phyloP scores from a whole-genome alignment of 2,888 invertebrate species.

The Drosophila parthenogenetica region DNA sequence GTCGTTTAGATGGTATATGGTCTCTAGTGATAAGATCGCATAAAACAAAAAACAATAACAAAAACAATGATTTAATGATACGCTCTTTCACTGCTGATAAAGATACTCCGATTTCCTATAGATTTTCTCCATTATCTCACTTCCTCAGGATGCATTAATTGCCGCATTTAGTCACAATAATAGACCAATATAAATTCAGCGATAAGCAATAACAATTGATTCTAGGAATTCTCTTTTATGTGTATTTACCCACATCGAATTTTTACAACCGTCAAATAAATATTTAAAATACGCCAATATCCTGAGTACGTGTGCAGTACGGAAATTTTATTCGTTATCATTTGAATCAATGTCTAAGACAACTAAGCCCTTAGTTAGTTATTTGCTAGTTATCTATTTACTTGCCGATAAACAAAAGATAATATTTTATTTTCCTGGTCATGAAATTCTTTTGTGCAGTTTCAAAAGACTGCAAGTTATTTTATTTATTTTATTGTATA shows the following conservation, averaged over 20 bases:
- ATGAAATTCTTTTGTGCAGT: background rate
- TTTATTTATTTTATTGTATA: conserved; percentile 19
- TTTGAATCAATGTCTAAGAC: conserved; percentile 52
- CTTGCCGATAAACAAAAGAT: conserved; percentile 24
- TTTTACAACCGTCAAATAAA: background rate
- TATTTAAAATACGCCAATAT: background rate
- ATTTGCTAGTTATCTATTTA: conserved; percentile 10
- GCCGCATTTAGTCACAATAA: background rate
- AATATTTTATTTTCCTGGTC: background rate
- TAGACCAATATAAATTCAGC: conserved; percentile 10
- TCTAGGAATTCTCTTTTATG: background rate
- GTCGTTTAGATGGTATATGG: conserved; percentile 9
- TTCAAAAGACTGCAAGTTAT: too few species aligned
- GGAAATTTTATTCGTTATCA: conserved; percentile 27
- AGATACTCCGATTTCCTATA: conserved; percentile 3
- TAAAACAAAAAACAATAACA: background rate
- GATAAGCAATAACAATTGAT: conserved; percentile 12
- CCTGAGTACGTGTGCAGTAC: conserved; percentile 1
- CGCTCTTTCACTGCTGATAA: conserved; percentile 32
- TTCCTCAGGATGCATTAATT: conserved; percentile 51
- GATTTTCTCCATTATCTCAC: conserved; percentile 14
- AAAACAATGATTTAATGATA: conserved; percentile 21
- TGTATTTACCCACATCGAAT: background rate
- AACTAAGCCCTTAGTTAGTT: conserved; percentile 33
- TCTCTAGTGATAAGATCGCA: conserved; percentile 39